Evolutionary conservation across 2,113 vertebrate genomes (phyloP).

Genomic region (Copsychus sechellarum): DNA sequence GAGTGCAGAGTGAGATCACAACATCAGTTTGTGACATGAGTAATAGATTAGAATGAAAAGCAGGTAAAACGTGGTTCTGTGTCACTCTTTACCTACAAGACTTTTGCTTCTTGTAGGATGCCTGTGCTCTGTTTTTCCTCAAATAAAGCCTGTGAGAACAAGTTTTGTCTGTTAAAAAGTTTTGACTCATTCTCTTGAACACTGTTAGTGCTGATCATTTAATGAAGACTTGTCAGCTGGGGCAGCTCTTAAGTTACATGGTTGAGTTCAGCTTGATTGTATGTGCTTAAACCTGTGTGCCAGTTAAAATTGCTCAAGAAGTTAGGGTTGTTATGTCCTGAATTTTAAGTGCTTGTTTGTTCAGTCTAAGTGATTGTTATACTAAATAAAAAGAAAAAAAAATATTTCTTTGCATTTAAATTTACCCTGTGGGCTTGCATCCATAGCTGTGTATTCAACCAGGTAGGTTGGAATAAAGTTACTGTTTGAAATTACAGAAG

Average conservation of each 20-base stretch:
- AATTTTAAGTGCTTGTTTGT: not conserved
- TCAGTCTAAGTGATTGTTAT: not conserved
- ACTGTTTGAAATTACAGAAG: not conserved
- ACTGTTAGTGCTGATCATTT: not conserved
- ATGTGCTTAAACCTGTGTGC: not conserved
- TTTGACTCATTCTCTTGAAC: not conserved
- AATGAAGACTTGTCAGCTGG: not conserved
- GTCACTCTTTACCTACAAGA: not conserved
- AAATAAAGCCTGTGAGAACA: not conserved
- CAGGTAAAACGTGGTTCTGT: not conserved
- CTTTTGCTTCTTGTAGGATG: not conserved
- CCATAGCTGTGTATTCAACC: fast-evolving
- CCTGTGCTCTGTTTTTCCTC: not conserved
- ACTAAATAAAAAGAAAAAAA: not conserved
- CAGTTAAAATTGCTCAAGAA: not conserved
- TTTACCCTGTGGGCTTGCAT: not conserved
- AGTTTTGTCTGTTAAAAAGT: not conserved
- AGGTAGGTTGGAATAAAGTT: not conserved
- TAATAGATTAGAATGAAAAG: not conserved
- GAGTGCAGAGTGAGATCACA: not conserved
- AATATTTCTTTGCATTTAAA: not conserved
- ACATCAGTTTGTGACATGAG: not conserved
- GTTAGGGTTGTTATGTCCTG: not conserved
- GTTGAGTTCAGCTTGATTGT: not conserved
- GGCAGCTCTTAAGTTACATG: not conserved